Evolutionary conservation across 2,797 vertebrate species (phyloP), one percentile per base, ranked within the genome.

Genomic region (Telmatherina bonti): DNA sequence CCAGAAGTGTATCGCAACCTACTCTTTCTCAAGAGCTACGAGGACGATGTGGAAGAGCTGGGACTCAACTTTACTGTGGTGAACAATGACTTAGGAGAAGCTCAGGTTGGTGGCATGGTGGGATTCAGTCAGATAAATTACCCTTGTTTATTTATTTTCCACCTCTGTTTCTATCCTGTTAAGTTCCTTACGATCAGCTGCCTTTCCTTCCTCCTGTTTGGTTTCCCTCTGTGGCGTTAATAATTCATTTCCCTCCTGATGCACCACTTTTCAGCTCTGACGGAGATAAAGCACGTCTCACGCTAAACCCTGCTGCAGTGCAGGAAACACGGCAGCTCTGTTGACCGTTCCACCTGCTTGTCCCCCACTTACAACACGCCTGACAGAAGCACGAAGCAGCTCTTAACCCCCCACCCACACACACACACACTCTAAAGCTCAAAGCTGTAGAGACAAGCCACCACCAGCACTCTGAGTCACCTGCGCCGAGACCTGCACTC

Each of bases 1-100:
- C 98, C 98, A 0, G 98, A 99, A 89, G 97, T 99, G 94, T 99
- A 99, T 88, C 95, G 94, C 76, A 99, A 99, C 76, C 92, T 99
- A 36, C 97, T 99, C 64, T 99, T 99, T 87, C 96, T 99, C 70
- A 99, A 99, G 94, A 98, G 97, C 93, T 99, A 99, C 0, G 97
- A 98, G 82, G 98, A 92, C 0, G 98, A 99, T 0, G 97, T 99
- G 75, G 98, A 99, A 84, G 98, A 99, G 79, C 95, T 99, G 55
- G 98, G 98, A 20, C 94, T 99, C 7, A 99, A 99, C 93, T 99
- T 99, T 90, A 99, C 98, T 0, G 94, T 98, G 77, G 97, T 99
- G 72, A 99, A 99, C 93, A 99, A 99, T 9, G 97, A 99, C 76
- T 95, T 99, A 4, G 98, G 98, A 67, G 97, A 99, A 85, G 98